These are phyloP conservation scores for Mirza zaza DNA, from an alignment of 2,113 vertebrate genomes.

Conservation along the genomic window DNA sequence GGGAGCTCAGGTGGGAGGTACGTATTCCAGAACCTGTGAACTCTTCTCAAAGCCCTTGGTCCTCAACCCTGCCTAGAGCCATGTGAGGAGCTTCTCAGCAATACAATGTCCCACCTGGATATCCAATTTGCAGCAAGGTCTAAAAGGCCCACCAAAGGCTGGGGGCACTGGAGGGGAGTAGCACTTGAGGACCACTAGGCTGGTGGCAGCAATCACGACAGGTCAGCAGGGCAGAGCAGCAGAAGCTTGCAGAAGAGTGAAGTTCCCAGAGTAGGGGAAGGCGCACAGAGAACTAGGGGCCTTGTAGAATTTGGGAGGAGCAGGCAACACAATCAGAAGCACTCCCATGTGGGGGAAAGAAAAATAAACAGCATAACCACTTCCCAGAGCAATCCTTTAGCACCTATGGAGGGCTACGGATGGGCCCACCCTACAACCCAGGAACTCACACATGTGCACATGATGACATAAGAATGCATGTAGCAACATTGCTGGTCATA, in stretches of 20 bases:
- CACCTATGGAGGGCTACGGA: background rate
- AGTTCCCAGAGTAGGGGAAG: background rate
- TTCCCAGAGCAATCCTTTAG: background rate
- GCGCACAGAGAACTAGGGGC: background rate
- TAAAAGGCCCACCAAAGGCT: background rate
- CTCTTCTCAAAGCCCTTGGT: background rate
- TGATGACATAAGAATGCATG: background rate
- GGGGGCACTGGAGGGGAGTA: background rate
- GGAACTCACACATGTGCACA: background rate
- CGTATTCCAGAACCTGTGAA: background rate
- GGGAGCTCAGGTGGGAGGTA: background rate
- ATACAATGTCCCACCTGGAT: background rate
- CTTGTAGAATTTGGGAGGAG: no score
- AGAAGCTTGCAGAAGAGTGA: background rate
- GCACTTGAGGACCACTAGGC: background rate
- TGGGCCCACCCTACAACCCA: no score
- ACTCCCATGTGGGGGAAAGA: no score
- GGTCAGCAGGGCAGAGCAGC: background rate
- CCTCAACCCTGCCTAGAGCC: background rate
- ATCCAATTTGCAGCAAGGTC: no score
- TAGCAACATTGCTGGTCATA: background rate
- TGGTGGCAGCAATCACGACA: background rate
- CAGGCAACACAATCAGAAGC: background rate
- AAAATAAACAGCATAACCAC: accelerated
- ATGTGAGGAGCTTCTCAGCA: background rate